Evolutionary conservation across 2,888 invertebrate species (phyloP).

Genomic region (Abscondita cerata): DNA sequence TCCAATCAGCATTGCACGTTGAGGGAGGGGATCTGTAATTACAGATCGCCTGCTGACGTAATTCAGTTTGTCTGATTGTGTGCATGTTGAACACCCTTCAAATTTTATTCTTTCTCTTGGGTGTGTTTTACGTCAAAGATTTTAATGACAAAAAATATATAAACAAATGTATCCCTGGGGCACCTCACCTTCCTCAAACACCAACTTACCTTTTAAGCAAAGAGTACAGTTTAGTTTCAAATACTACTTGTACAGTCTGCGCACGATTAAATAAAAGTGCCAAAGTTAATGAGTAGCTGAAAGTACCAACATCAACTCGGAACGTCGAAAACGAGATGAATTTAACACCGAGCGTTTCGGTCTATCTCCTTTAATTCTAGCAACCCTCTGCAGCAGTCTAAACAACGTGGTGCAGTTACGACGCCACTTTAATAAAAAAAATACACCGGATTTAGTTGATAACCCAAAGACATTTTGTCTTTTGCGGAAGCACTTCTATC

Average conservation of each 20-base stretch:
- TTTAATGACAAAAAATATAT: too few species aligned
- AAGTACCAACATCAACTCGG: too few species aligned
- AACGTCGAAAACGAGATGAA: neutral
- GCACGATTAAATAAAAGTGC: too few species aligned
- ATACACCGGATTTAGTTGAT: too few species aligned
- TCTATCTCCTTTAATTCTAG: slow-evolving; percentile 5
- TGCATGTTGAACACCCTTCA: slow-evolving; percentile 27
- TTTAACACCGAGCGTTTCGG: neutral
- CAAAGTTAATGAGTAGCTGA: too few species aligned
- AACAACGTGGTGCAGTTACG: slow-evolving; percentile 11
- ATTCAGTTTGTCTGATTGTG: slow-evolving; percentile 36
- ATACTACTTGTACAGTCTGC: too few species aligned
- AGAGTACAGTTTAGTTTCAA: too few species aligned
- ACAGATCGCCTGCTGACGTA: slow-evolving; percentile 37
- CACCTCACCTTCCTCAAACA: too few species aligned
- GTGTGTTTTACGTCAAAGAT: neutral
- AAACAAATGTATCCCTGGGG: too few species aligned
- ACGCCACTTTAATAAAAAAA: slow-evolving; percentile 2
- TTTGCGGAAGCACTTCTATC: too few species aligned
- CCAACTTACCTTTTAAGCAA: too few species aligned
- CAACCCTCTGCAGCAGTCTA: slow-evolving; percentile 12
- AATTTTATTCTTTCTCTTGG: slow-evolving; percentile 8
- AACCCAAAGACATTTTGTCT: too few species aligned
- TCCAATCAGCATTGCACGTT: slow-evolving; percentile 42
- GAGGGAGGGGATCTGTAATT: slow-evolving; percentile 33